Conservation (phyloP, 2,888 invertebrate species). For the Ferrisia virgata region DNA sequence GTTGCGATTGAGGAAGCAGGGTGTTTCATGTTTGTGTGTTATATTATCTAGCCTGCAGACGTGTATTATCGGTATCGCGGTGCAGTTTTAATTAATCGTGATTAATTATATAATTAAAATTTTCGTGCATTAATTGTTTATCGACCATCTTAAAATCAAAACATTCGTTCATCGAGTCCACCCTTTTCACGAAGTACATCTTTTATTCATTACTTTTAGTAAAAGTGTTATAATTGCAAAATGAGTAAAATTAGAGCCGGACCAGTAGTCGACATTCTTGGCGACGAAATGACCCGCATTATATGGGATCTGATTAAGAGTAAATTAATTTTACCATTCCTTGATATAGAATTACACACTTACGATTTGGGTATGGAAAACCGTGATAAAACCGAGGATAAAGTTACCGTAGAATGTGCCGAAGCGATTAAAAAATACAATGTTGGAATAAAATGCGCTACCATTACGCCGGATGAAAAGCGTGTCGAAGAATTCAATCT, state of each 20-base stretch:
- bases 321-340: slow-evolving; percentile 91
- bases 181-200: background rate
- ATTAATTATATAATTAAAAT: slow-evolving; percentile 6
- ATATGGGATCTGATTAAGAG: slow-evolving; percentile 98
- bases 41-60: background rate
- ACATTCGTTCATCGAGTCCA: background rate
- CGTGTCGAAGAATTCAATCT: slow-evolving; percentile 87
- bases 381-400: slow-evolving; percentile 88
- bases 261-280: slow-evolving; percentile 86
- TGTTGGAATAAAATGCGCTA: slow-evolving; percentile 98
- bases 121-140: background rate
- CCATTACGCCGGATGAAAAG: slow-evolving; percentile 96
- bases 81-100: background rate
- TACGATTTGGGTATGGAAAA: slow-evolving; percentile 95
- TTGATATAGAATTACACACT: slow-evolving; percentile 90
- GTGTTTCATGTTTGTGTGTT: background rate
- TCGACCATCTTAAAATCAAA: background rate
- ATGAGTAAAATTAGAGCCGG: slow-evolving; percentile 59
- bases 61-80: background rate
- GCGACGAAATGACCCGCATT: slow-evolving; percentile 96
- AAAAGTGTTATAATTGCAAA: background rate
- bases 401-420: slow-evolving; percentile 95
- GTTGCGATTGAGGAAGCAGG: slow-evolving; percentile 25
- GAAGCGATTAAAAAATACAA: slow-evolving; percentile 95
- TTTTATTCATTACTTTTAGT: background rate